Evolutionary conservation across 2,888 invertebrate species (phyloP).

Genomic region (Drosophila tripunctata): DNA sequence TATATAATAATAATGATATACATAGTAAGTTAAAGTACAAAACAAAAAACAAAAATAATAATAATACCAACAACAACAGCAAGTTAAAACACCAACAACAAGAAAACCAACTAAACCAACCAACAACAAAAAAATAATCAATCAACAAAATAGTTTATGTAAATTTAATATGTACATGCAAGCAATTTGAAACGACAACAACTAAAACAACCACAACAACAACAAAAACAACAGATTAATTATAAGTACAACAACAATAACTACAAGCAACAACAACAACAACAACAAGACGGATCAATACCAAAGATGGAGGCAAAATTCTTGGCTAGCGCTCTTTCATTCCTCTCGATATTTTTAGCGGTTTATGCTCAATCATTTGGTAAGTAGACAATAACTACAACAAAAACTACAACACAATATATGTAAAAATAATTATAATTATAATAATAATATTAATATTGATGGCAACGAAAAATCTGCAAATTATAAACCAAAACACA

Average conservation of each 20-base stretch:
- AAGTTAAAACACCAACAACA: slow-evolving; percentile 32
- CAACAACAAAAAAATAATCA: slow-evolving; percentile 46
- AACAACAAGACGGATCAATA: slow-evolving; percentile 82
- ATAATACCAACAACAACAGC: slow-evolving; percentile 43
- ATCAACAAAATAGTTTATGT: slow-evolving; percentile 65
- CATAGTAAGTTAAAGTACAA: slow-evolving; percentile 76
- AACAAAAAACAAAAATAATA: slow-evolving; percentile 32
- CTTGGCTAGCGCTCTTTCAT: slow-evolving; percentile 83
- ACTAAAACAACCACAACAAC: slow-evolving; percentile 35
- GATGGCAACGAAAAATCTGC: slow-evolving; percentile 10
- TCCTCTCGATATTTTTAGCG: slow-evolving; percentile 84
- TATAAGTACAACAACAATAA: slow-evolving; percentile 52
- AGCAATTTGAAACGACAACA: slow-evolving; percentile 55
- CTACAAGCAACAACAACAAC: slow-evolving; percentile 38
- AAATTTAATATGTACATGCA: slow-evolving; percentile 59
- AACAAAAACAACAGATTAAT: slow-evolving; percentile 47
- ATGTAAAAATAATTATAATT: slow-evolving; percentile 21
- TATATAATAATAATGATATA: slow-evolving; percentile 69
- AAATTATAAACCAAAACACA: slow-evolving; percentile 2
- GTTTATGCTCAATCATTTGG: slow-evolving; percentile 83
- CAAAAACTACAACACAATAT: slow-evolving; percentile 10
- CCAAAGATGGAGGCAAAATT: slow-evolving; percentile 84
- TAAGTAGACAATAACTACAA: slow-evolving; percentile 69
- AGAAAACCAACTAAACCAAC: slow-evolving; percentile 38
- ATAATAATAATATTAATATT: slow-evolving; percentile 17